These are phyloP conservation scores for Dryadula phaetusa DNA, from an alignment of 2,888 invertebrate genomes.

Conservation along the genomic window DNA sequence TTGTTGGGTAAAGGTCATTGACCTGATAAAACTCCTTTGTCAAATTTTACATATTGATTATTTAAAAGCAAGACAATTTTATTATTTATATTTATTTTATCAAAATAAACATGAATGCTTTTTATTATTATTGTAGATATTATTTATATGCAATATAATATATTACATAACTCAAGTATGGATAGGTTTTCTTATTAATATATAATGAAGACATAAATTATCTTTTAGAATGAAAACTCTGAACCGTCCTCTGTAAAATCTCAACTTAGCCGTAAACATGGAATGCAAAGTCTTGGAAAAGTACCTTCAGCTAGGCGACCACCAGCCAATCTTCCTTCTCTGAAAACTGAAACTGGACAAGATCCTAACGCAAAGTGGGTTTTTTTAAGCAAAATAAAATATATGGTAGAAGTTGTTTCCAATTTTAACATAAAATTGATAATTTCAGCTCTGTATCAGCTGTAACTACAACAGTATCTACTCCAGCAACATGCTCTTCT, in stretches of 20 bases:
- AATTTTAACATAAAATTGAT: constrained; percentile 30
- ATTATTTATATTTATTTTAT: not conserved
- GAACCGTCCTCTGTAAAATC: constrained; percentile 95
- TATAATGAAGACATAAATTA: constrained; percentile 25
- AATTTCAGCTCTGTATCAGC: constrained; percentile 73
- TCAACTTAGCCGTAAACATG: constrained; percentile 98
- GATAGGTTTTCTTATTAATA: not conserved
- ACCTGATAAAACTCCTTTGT: constrained; percentile 40
- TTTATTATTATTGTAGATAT: not conserved
- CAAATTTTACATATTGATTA: constrained; percentile 26
- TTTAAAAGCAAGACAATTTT: constrained; percentile 5
- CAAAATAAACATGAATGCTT: not conserved
- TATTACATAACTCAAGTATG: not conserved
- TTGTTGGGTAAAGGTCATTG: constrained; percentile 34
- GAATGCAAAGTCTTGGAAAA: constrained; percentile 99
- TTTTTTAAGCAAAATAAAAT: constrained; percentile 16
- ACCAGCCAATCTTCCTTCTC: constrained; percentile 99
- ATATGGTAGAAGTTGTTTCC: not conserved
- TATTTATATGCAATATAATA: not conserved
- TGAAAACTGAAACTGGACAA: constrained; percentile 95
- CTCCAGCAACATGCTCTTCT: constrained; percentile 78
- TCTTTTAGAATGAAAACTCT: constrained; percentile 90
- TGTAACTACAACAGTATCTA: constrained; percentile 74
- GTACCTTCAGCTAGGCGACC: constrained; percentile 98
- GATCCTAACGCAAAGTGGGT: constrained; percentile 79